These are phyloP conservation scores for Antheraea assamensis DNA, from an alignment of 2,888 invertebrate species.

Conservation along the genomic window DNA sequence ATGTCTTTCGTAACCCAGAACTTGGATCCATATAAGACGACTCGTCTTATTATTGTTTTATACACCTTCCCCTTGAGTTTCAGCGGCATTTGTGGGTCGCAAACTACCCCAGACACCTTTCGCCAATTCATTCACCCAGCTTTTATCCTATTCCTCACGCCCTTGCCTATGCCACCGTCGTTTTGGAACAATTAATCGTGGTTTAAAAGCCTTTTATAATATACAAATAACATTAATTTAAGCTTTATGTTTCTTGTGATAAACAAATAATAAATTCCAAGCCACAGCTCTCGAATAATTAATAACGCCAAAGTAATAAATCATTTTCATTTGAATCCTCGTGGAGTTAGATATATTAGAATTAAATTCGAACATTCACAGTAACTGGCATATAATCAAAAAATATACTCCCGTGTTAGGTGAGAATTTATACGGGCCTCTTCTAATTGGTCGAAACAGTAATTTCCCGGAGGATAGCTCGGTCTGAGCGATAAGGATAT, in stretches of 20 bases:
- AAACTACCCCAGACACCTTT: too few species aligned
- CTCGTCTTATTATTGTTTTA: too few species aligned
- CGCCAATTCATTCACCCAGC: too few species aligned
- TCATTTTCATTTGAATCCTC: slow-evolving; percentile 3
- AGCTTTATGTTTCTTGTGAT: not conserved
- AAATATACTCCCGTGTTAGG: slow-evolving; percentile 64
- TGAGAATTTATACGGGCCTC: slow-evolving; percentile 64
- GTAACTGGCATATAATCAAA: slow-evolving; percentile 60
- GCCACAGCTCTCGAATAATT: not conserved
- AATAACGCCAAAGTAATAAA: not conserved
- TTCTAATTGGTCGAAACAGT: slow-evolving; percentile 74
- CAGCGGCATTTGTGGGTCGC: too few species aligned
- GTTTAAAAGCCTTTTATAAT: too few species aligned
- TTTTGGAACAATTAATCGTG: too few species aligned
- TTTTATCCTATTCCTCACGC: too few species aligned
- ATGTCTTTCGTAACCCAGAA: too few species aligned
- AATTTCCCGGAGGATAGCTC: slow-evolving; percentile 69
- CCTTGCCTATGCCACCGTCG: too few species aligned
- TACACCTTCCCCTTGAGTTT: too few species aligned
- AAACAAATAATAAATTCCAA: not conserved
- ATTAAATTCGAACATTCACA: slow-evolving; percentile 56
- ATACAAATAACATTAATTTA: not conserved
- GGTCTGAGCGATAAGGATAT: slow-evolving; percentile 34
- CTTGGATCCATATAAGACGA: too few species aligned
- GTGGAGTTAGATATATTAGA: slow-evolving; percentile 45